phyloP scores from a whole-genome alignment of 2,888 invertebrate species.

The Macrosoma leucophasiata region DNA sequence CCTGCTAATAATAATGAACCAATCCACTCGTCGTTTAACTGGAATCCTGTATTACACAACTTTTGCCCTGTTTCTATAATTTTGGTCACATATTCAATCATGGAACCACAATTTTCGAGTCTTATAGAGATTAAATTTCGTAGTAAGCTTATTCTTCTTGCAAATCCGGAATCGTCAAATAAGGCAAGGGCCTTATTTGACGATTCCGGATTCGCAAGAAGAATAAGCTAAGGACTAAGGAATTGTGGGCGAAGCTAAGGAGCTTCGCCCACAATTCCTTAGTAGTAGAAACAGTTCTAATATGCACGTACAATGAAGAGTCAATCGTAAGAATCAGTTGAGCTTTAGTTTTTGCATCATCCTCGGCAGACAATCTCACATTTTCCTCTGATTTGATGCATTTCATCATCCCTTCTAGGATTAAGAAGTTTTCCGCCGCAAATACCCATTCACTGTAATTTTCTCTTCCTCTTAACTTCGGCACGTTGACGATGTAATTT shows the following conservation, averaged over 20 bases:
- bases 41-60: constrained; percentile 23
- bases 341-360: constrained; percentile 11
- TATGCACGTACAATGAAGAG: constrained; percentile 18
- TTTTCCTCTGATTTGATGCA: constrained; percentile 6
- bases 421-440: constrained; percentile 23
- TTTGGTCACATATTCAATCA: constrained; percentile 24
- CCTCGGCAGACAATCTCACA: constrained; percentile 1
- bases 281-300: constrained; percentile 23
- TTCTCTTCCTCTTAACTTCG: constrained; percentile 21
- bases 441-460: constrained; percentile 25
- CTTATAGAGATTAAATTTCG: constrained; percentile 23
- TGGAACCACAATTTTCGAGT: constrained; percentile 20
- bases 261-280: constrained; percentile 21
- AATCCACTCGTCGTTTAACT: constrained; percentile 25
- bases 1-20: constrained; percentile 23
- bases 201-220: too few relatives aligned
- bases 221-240: too few relatives aligned
- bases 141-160: constrained; percentile 20
- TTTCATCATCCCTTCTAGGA: constrained; percentile 17
- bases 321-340: constrained; percentile 20
- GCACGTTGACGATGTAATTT: constrained; percentile 17
- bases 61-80: constrained; percentile 23
- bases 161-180: constrained; percentile 24
- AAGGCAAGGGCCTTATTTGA: too few relatives aligned
- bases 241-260: too few relatives aligned